Evolutionary conservation across 1,140 invertebrate species (phyloP).

Genomic region (Drosophila dunni): DNA sequence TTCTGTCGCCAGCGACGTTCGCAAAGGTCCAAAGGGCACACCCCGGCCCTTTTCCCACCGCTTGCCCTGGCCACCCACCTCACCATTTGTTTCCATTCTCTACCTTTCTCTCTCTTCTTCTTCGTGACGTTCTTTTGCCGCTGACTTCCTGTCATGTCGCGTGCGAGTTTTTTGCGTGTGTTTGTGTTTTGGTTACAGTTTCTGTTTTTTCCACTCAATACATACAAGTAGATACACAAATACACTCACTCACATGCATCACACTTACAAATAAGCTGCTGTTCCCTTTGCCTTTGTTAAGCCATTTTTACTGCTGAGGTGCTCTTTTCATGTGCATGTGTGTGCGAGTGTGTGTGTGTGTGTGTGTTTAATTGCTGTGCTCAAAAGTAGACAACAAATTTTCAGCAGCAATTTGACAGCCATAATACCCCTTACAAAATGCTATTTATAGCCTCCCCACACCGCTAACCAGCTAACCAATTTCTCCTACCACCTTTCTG

Average conservation of each 20-base stretch:
- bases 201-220: slow-evolving; percentile 22
- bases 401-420: slow-evolving; percentile 34
- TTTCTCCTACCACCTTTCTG: not conserved
- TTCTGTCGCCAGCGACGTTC: slow-evolving; percentile 44
- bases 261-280: slow-evolving; percentile 2
- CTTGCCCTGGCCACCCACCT: slow-evolving; percentile 9
- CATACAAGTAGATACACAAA: not conserved
- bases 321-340: slow-evolving; percentile 22
- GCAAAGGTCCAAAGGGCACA: slow-evolving; percentile 17
- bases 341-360: slow-evolving; percentile 7
- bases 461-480: not conserved
- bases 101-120: slow-evolving; percentile 3
- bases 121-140: slow-evolving; percentile 17
- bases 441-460: slow-evolving; percentile 29
- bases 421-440: slow-evolving; percentile 22
- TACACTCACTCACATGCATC: not conserved
- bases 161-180: slow-evolving; percentile 47
- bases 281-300: slow-evolving; percentile 24
- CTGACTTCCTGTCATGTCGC: slow-evolving; percentile 49
- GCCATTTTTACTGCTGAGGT: slow-evolving; percentile 44
- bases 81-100: not conserved
- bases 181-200: slow-evolving; percentile 59
- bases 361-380: slow-evolving; percentile 45
- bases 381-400: slow-evolving; percentile 46
- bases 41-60: slow-evolving; percentile 11